Conservation (phyloP, 2,113 vertebrate genomes). For the Ardeotis arabs region DNA sequence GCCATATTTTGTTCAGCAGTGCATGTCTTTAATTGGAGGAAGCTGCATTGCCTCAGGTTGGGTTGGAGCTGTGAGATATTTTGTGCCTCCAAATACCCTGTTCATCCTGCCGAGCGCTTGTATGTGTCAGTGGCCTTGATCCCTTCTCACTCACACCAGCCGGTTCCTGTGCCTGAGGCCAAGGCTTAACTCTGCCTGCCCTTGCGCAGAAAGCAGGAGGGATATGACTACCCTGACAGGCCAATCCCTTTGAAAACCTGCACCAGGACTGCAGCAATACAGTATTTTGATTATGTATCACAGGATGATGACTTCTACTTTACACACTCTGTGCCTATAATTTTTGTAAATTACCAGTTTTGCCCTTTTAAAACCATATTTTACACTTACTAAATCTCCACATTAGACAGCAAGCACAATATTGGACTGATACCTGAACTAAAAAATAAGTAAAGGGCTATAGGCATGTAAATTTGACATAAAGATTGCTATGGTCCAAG, state of each 20-base stretch:
- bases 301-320: background rate
- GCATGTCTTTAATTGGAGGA: background rate
- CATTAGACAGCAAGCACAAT: background rate
- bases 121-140: background rate
- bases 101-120: background rate
- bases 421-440: background rate
- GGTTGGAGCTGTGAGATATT: background rate
- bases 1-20: background rate
- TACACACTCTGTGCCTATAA: background rate
- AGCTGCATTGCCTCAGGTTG: constrained; percentile 24
- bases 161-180: background rate
- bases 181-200: constrained; percentile 21
- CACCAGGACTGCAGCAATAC: background rate
- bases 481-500: background rate
- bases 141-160: background rate
- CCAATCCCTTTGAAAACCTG: background rate
- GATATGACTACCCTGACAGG: background rate
- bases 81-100: background rate
- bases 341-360: background rate
- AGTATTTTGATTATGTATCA: background rate
- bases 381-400: background rate
- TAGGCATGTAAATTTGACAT: background rate
- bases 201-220: background rate
- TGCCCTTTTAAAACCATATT: background rate
- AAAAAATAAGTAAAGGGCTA: background rate